Evolutionary conservation across 2,797 vertebrate genomes (phyloP), one percentile per base, ranked within the genome.

Genomic region (Pteronotus mesoamericanus): DNA sequence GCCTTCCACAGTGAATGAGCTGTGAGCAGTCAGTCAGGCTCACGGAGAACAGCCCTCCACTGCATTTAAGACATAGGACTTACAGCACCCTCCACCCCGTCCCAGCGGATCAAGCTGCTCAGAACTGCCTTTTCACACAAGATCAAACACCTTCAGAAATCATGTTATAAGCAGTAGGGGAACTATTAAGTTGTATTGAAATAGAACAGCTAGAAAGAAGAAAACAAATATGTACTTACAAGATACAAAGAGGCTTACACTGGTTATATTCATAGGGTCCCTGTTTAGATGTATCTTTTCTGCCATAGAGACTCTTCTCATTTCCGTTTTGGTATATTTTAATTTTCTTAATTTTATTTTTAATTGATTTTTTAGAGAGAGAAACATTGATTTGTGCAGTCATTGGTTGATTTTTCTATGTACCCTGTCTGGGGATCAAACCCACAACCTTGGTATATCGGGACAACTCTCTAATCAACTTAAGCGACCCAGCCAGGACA

Each of bases 141-240:
- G 55, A 93, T 39, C 39, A 96, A 75, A 83, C 37, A 51, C 83
- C 85, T 89, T 86, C 39, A 86, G 86, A 96, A 91, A 57, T 51
- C 74, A 24, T 21, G 24, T 22, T 85, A 57, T 57, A 92, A 78
- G 57, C 71, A 42, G 55, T 46, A 59, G 44, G 64, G 77, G 18
- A 34, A 44, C 34, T 84, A 34, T 92, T 97, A 72, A 74, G 48
- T 93, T 94, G 72, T 79, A 86, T 64, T 86, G 72, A 68, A 88
- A 96, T 10, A 78, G 44, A 97, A 79, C 51, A 71, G 86, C 48
- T 94, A 88, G 46, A 79, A 89, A 94, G 51, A 92, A 64, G 34
- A 34, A 69, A 97, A 87, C 46, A 79, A 93, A 90, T 0, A 0
- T 91, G n/a, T 78, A 15, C 22, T 96, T 83, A 68, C 96, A 97